phyloP scores from a whole-genome alignment of 2,113 vertebrate species.

The Corydoras maculifer region DNA sequence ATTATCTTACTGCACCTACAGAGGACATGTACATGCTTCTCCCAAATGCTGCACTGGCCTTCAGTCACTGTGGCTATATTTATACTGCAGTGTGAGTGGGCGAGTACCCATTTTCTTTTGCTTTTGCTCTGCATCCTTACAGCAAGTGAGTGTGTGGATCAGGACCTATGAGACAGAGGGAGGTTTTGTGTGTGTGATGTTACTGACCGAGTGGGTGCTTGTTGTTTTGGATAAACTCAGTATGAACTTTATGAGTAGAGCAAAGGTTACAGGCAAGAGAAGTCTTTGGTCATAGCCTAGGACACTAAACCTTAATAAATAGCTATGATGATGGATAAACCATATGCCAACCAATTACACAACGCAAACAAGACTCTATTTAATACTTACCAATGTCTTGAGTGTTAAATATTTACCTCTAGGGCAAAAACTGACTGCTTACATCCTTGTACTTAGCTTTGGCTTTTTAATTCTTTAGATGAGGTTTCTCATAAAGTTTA shows the following conservation, averaged over 20 bases:
- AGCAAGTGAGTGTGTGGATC: slow-evolving; percentile 3
- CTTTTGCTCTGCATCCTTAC: slow-evolving; percentile 21
- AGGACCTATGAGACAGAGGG: slow-evolving; percentile 13
- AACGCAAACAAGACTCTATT: neutral
- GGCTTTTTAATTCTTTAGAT: too few species aligned
- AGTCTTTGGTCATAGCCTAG: neutral
- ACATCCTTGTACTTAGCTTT: too few species aligned
- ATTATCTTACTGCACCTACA: slow-evolving; percentile 3
- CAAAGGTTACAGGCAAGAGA: neutral
- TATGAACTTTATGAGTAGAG: slow-evolving; percentile 2
- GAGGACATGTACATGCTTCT: slow-evolving; percentile 14
- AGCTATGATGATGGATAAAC: neutral
- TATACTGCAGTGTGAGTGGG: slow-evolving; percentile 38
- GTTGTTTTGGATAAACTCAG: slow-evolving; percentile 2
- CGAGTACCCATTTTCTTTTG: slow-evolving; percentile 34
- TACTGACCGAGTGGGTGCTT: neutral
- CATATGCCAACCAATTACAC: too few species aligned
- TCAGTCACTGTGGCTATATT: slow-evolving; percentile 32
- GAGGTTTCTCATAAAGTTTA: too few species aligned
- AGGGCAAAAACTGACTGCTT: too few species aligned
- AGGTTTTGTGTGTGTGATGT: neutral
- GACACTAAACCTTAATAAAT: slow-evolving; percentile 12
- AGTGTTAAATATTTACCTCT: too few species aligned
- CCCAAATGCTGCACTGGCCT: slow-evolving; percentile 32
- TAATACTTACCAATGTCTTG: too few species aligned